These are phyloP conservation scores for Cephus pulcher DNA, from an alignment of 2,888 invertebrate species.

Conservation along the genomic window DNA sequence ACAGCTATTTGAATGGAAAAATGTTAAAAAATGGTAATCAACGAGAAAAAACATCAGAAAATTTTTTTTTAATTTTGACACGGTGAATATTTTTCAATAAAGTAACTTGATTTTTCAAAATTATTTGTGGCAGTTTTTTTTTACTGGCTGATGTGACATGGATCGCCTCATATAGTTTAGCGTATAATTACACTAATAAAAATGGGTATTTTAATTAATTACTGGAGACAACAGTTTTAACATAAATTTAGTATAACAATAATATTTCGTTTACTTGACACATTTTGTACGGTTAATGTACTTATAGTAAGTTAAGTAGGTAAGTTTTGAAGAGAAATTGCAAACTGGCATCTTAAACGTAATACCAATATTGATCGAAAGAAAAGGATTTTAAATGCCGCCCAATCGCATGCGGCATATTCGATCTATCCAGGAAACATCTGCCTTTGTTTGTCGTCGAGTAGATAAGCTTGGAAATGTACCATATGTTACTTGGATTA, in stretches of 20 bases:
- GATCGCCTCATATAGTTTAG: neutral
- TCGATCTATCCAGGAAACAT: slow-evolving; percentile 31
- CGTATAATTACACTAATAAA: neutral
- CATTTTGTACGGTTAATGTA: neutral
- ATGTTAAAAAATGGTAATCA: too few relatives aligned
- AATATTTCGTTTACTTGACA: neutral
- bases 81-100: too few relatives aligned
- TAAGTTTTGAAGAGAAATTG: neutral
- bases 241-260: neutral
- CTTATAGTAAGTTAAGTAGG: neutral
- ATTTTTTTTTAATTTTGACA: too few relatives aligned
- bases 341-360: neutral
- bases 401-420: slow-evolving; percentile 10
- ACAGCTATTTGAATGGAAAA: too few relatives aligned
- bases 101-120: too few relatives aligned
- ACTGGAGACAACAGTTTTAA: neutral
- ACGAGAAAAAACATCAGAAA: too few relatives aligned
- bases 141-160: too few relatives aligned
- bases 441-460: slow-evolving; percentile 41
- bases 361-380: neutral
- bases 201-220: neutral
- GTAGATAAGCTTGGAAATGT: slow-evolving; percentile 36
- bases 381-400: neutral
- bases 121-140: too few relatives aligned
- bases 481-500: slow-evolving; percentile 39